phyloP scores from a whole-genome alignment of 23 tunicate genomes.

The Trididemnum nubilum region DNA sequence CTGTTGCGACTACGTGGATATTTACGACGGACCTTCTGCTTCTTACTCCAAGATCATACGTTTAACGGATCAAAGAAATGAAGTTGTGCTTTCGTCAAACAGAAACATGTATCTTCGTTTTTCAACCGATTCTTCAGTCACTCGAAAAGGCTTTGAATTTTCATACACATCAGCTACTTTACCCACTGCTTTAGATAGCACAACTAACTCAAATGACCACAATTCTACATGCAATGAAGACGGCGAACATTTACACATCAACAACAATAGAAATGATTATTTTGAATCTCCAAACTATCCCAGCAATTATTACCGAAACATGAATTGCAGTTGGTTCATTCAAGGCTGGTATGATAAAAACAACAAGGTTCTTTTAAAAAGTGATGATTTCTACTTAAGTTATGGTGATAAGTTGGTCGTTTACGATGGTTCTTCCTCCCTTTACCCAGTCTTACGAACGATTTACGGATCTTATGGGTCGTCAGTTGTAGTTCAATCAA shows the following conservation, averaged over 20 bases:
- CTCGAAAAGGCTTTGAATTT: conserved; percentile 3
- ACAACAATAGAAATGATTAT: neutral
- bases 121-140: neutral
- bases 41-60: neutral
- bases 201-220: neutral
- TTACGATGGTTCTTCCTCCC: neutral
- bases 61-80: neutral
- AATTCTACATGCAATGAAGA: neutral
- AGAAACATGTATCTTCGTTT: neutral
- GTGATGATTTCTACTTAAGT: neutral
- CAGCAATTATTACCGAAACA: neutral
- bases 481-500: neutral
- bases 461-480: neutral
- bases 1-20: neutral
- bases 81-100: neutral
- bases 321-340: conserved; percentile 5
- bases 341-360: neutral
- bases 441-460: neutral
- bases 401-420: neutral
- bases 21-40: neutral
- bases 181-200: neutral
- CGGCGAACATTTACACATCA: neutral
- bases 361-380: neutral
- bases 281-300: conserved; percentile 16
- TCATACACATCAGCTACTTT: neutral